Evolutionary conservation across 2,113 vertebrate genomes (phyloP), one percentile per base, ranked within the genome.

Genomic region (Entomyzon cyanotis): DNA sequence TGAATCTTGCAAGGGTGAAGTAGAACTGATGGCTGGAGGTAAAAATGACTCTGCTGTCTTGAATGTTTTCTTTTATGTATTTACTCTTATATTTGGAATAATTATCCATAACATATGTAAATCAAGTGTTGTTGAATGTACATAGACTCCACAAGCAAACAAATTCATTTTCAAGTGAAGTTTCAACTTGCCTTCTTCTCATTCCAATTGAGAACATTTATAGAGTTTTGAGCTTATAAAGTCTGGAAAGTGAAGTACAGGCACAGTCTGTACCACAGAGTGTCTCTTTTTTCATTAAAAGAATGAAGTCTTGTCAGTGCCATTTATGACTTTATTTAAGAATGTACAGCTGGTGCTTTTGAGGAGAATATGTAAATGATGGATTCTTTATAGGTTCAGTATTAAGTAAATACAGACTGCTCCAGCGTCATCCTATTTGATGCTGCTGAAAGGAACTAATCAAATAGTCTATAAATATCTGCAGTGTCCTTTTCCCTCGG

Each of bases 291-390:
- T 96, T 84, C 64, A 96, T 94, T 96, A 92, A 90, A 94, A 95
- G 77, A 95, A 96, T 93, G 56, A 97, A 94, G 79, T 82, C 88
- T 96, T 97, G 78, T 92, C 93, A 93, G 65, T 96, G 94, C 68
- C 92, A 95, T 97, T 97, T 95, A 94, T 96, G 86, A 63, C 83
- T 96, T 96, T 96, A 97, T 97, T 97, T 95, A 96, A 94, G 84
- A 91, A 80, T 92, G 80, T 94, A 76, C 92, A 88, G 84, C 95
- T 96, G 93, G 95, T 95, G 90, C 52, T 97, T 97, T 93, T 92
- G 87, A 96, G 73, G 90, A 91, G 77, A 97, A 93, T 93, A 97
- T 97, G 93, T 46, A 96, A 97, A 96, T 97, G 80, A 94, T 59
- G 59, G 41, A 63, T 84, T 93, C 74, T 94, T 96, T 90, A 89